Evolutionary conservation across 2,888 invertebrate genomes (phyloP), one percentile per base, ranked within the genome.

Genomic region (Charanyca ferruginea): DNA sequence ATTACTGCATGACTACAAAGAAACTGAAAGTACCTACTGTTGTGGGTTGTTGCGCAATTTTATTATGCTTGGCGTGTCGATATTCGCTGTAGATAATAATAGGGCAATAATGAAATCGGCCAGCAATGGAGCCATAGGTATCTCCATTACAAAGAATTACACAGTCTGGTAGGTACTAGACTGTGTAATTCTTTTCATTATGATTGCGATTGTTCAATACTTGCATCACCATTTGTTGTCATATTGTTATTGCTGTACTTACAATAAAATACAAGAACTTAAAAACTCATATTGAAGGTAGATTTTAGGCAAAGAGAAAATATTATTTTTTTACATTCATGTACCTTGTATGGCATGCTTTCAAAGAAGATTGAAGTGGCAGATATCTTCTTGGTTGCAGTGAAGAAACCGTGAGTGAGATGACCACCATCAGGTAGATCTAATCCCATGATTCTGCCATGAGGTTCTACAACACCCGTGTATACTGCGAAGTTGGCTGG

Each of bases 341-440:
- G n/a, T 16, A 98, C 98, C 94, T 99, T 99, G 91, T 99, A 99
- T 0, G 99, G 99, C 98, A 99, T 98, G 66, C 99, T 99, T 95
- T 99, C 99, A 90, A 99, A 99, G 96, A 98, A 99, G 71, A 99
- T 97, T 0, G 99, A 99, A 0, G 99, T 99, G 8, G 99, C 99
- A 0, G 99, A 99, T 68, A 99, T 98, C 93, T 98, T 98, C 91
- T 98, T 99, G 9, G 96, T 97, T 8, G 97, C 96, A 0, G 99
- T 99, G 95, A 98, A 98, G 93, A 99, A 99, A 28, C 98, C 98
- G 83, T 99, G 98, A 6, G 98, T 98, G 74, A 98, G 96, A 94
- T 99, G 99, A 0, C 99, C 99, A 79, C 99, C 99, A 90, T 99
- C 99, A 1, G 99, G 99, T 66, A 99, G 95, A 93, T 99, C 99